Conservation (phyloP, 2,888 invertebrate genomes). For the Tetanocera ferruginea region DNA sequence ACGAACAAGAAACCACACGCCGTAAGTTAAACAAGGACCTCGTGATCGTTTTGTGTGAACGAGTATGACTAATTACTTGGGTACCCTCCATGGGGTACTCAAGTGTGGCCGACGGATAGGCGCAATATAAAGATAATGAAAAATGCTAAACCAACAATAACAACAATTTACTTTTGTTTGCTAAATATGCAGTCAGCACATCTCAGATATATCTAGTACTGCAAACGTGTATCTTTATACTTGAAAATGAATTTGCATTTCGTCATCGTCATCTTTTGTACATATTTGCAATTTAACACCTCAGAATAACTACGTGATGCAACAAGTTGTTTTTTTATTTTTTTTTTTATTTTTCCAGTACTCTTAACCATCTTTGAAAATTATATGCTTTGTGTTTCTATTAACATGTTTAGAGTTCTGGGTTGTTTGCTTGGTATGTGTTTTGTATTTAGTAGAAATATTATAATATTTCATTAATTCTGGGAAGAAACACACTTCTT, state of each 20-base stretch:
- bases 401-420: no score
- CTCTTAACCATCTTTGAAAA: no score
- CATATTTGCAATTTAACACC: conserved; percentile 34
- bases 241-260: conserved; percentile 23
- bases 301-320: conserved; percentile 34
- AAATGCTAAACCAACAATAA: no score
- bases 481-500: no score
- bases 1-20: no score
- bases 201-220: conserved; percentile 8
- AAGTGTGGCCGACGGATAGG: conserved; percentile 18
- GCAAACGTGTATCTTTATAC: neutral
- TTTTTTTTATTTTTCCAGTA: neutral
- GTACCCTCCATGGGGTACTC: neutral
- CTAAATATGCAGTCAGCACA: conserved; percentile 20
- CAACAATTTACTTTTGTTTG: conserved; percentile 11
- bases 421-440: no score
- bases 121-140: no score
- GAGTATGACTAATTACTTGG: conserved; percentile 16
- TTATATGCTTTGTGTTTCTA: no score
- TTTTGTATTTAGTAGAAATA: no score
- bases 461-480: no score
- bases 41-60: neutral
- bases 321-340: conserved; percentile 14
- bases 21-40: conserved; percentile 8
- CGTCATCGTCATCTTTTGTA: conserved; percentile 31